These are phyloP conservation scores for Erannis defoliaria DNA, from an alignment of 2,888 invertebrate genomes.

Conservation along the genomic window DNA sequence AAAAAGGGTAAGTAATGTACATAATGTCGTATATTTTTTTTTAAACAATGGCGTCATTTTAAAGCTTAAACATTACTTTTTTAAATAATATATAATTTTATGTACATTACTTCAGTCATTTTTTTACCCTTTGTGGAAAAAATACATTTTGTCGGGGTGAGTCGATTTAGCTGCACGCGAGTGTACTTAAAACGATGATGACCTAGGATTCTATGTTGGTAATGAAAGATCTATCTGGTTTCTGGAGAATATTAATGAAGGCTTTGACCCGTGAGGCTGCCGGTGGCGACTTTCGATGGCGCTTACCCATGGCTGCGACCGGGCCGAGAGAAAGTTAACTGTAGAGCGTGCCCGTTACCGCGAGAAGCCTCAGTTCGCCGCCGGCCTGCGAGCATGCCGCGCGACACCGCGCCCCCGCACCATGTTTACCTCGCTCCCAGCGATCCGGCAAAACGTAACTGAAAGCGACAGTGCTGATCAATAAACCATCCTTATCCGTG, in stretches of 20 bases:
- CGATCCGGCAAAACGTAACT: constrained; percentile 67
- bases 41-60: too few species aligned
- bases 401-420: constrained; percentile 50
- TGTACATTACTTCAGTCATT: too few species aligned
- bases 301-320: constrained; percentile 72
- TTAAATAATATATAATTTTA: too few species aligned
- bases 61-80: too few species aligned
- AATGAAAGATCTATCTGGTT: constrained; percentile 36
- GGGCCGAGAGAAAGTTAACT: constrained; percentile 85
- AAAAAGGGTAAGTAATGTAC: too few species aligned
- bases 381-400: constrained; percentile 53
- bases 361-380: constrained; percentile 57
- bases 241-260: constrained; percentile 66
- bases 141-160: too few species aligned
- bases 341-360: constrained; percentile 83
- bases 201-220: neutral
- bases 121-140: too few species aligned
- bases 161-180: too few species aligned
- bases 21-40: too few species aligned
- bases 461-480: constrained; percentile 77
- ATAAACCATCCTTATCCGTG: constrained; percentile 52
- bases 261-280: constrained; percentile 77
- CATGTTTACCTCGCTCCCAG: constrained; percentile 65
- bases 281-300: constrained; percentile 80
- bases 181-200: neutral